Base-by-base conservation (phyloP, 2,797 vertebrate genomes). In the Lepilemur ruficaudatus region DNA sequence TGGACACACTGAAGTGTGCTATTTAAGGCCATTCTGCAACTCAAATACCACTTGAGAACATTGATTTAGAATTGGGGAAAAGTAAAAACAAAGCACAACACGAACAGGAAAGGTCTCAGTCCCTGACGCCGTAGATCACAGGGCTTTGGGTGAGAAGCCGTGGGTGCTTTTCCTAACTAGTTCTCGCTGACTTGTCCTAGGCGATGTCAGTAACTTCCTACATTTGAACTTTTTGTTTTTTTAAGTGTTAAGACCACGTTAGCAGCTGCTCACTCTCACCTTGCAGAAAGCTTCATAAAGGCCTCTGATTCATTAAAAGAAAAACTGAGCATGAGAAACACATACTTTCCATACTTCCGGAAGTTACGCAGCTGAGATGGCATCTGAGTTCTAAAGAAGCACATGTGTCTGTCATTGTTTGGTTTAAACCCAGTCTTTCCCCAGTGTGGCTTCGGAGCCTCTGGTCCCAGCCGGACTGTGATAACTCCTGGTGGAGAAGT, bases 211-310 rank as follows among this genome's bases (percentile, higher is more conserved):
- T 46, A 35, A 15, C 41, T 89, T 57, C 17, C 30, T 43, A 75
- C 35, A 1, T 63, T 12, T 67, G 18, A 70, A 50, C 18, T 4
- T 65, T n/a, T 8, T 28, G 23, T 72, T 35, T 79, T 63, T 55
- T 73, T 35, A 63, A 89, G 35, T 78, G 8, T 63, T 63, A 90
- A 81, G 41, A 91, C 10, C 15, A 4, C 14, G 0, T 30, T 14
- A 7, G 32, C 50, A 18, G 65, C 59, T 84, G 23, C 41, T 81
- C 46, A 10, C 13, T 70, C 52, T 72, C 3, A 0, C 25, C 75
- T 73, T 48, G 35, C 17, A 79, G 48, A 93, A 81, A 91, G 32
- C 67, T 22, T 82, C 35, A n/a, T 63, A 43, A 48, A 75, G 75
- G 63, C 41, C 69, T 96, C 50, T 6, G 13, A 48, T 67, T 85